phyloP scores from a whole-genome alignment of 2,797 vertebrate genomes.

The Rhinichthys osculus region DNA sequence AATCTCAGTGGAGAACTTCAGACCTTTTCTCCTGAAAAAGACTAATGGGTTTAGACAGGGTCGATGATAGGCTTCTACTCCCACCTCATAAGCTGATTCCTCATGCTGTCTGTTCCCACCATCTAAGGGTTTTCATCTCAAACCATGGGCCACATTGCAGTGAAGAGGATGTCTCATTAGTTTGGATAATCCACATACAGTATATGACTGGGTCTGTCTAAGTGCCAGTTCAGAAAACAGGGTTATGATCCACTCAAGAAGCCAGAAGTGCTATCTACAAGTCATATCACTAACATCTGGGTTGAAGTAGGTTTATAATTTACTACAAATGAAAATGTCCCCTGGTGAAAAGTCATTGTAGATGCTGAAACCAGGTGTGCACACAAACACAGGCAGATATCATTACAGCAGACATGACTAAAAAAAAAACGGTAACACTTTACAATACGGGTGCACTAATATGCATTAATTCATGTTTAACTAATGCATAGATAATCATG shows the following conservation, averaged over 20 bases:
- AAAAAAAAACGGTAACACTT: too few relatives aligned
- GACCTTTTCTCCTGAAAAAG: constrained; percentile 4
- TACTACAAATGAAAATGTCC: constrained; percentile 14
- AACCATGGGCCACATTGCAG: neutral
- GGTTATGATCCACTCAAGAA: constrained; percentile 14
- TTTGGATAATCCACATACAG: constrained; percentile 24
- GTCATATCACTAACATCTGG: constrained; percentile 12
- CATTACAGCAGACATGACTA: neutral
- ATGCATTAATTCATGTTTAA: too few relatives aligned
- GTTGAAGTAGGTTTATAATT: constrained; percentile 8
- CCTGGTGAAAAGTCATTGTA: neutral
- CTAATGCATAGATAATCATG: too few relatives aligned
- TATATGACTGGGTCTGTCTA: constrained; percentile 23
- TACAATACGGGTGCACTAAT: too few relatives aligned
- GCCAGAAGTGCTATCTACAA: neutral
- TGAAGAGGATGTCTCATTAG: constrained; percentile 4
- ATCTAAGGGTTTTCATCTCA: constrained; percentile 17
- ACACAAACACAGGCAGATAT: neutral
- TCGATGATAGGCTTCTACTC: neutral
- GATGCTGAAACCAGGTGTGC: neutral
- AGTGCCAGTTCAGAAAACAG: constrained; percentile 27
- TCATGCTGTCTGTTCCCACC: constrained; percentile 16
- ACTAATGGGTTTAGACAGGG: constrained; percentile 18
- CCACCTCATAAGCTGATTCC: constrained; percentile 6
- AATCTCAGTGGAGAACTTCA: constrained; percentile 14